phyloP scores from a whole-genome alignment of 2,113 vertebrate species.

The Epinephelus moara region DNA sequence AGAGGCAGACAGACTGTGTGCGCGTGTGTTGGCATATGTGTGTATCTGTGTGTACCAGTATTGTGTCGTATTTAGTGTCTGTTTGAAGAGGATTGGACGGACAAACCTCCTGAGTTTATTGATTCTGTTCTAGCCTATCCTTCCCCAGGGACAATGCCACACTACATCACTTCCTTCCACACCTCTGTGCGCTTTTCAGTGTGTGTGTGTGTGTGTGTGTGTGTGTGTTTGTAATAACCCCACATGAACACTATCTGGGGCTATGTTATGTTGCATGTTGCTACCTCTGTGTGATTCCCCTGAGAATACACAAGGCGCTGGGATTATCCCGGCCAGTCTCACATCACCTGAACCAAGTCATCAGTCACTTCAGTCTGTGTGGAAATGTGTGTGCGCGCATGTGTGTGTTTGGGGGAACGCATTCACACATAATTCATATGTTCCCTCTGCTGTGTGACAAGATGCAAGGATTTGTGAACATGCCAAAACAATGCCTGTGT shows the following conservation, averaged over 20 bases:
- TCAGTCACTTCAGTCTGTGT: constrained; percentile 55
- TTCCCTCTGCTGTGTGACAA: constrained; percentile 10
- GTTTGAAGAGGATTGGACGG: constrained; percentile 64
- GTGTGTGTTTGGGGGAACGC: neutral
- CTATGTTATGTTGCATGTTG: constrained; percentile 59
- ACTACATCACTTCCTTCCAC: constrained; percentile 37
- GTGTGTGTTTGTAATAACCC: constrained; percentile 57
- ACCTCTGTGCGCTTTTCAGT: constrained; percentile 30
- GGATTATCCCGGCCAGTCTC: constrained; percentile 67
- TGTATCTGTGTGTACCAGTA: constrained; percentile 24
- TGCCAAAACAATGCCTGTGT: constrained; percentile 3
- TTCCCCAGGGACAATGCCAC: constrained; percentile 41
- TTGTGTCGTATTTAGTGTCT: constrained; percentile 54
- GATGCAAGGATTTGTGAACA: constrained; percentile 35
- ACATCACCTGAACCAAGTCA: constrained; percentile 64
- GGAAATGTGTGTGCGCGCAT: constrained; percentile 10
- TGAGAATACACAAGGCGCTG: constrained; percentile 50
- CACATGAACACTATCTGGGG: constrained; percentile 30
- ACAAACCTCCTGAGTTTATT: constrained; percentile 69
- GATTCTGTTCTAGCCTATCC: constrained; percentile 62
- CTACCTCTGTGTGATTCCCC: constrained; percentile 53
- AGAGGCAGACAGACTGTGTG: constrained; percentile 21
- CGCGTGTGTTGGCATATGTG: constrained; percentile 21
- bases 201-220: constrained; percentile 46
- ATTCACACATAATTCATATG: constrained; percentile 18